Conservation (phyloP, 2,888 invertebrate species). For the Drosophila niveifrons region DNA sequence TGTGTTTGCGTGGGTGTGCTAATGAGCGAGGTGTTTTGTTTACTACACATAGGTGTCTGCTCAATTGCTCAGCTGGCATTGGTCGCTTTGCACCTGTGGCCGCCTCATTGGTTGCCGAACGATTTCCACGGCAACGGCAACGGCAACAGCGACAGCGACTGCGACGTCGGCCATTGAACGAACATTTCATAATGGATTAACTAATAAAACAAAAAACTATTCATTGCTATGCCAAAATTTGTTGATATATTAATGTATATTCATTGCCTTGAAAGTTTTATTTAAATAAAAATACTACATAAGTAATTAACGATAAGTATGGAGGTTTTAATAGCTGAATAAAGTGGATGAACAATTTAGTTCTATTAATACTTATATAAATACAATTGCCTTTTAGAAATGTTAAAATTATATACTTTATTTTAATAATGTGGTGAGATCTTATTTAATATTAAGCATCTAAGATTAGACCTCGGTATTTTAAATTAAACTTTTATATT, state of each 20-base stretch:
- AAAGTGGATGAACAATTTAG: not conserved
- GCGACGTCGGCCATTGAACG: conserved; percentile 48
- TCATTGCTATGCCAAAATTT: not conserved
- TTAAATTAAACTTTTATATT: too few species aligned
- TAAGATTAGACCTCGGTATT: too few species aligned
- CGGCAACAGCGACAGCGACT: not conserved
- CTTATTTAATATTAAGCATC: too few species aligned
- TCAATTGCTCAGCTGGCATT: conserved; percentile 53
- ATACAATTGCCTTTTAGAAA: too few species aligned
- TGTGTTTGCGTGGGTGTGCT: conserved; percentile 63
- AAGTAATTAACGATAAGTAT: not conserved
- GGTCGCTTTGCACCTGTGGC: conserved; percentile 74
- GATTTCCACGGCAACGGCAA: conserved; percentile 4
- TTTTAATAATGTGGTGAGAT: too few species aligned
- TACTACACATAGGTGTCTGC: conserved; percentile 60
- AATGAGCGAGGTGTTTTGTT: conserved; percentile 70
- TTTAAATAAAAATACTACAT: too few species aligned
- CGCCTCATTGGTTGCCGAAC: conserved; percentile 62
- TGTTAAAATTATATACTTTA: too few species aligned
- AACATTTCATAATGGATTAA: conserved; percentile 9
- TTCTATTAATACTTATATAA: too few species aligned
- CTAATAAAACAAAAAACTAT: not conserved
- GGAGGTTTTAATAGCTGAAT: not conserved
- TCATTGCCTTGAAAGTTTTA: too few species aligned
- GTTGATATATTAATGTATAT: too few species aligned